A percentile compares a stretch with the other conserved stretches of the same genome.
Evolutionary conservation across 2,113 vertebrate genomes (phyloP).

Genomic region (Glaucidium brasilianum): DNA sequence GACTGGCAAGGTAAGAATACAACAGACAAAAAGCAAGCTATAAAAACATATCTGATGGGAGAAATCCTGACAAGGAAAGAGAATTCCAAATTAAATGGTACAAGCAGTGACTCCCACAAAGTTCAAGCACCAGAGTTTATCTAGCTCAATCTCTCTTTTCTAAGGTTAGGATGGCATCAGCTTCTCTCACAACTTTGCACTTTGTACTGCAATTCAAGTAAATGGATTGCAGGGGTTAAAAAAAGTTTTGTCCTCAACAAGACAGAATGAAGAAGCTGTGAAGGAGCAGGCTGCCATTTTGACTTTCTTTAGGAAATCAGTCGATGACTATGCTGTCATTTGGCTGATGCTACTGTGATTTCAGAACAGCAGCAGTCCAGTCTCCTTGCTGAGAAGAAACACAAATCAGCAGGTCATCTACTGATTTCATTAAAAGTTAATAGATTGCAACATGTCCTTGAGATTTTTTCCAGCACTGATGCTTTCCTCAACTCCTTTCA

Average conservation of each 20-base stretch:
- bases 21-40: background rate
- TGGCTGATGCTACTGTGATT: constrained; percentile 17
- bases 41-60: background rate
- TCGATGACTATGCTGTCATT: background rate
- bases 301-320: constrained; percentile 47
- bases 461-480: constrained; percentile 40
- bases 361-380: constrained; percentile 31
- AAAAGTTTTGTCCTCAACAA: background rate
- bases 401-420: constrained; percentile 55
- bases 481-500: constrained; percentile 7
- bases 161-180: background rate
- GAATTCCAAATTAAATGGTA: background rate
- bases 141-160: background rate
- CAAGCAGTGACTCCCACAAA: background rate
- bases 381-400: constrained; percentile 54
- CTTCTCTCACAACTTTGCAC: background rate
- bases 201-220: background rate
- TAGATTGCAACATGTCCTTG: constrained; percentile 53
- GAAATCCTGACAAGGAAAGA: background rate
- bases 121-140: background rate
- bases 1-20: background rate
- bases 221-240: background rate
- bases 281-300: background rate
- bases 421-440: constrained; percentile 68
- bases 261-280: background rate